These are phyloP conservation scores for Acanthurus lineatus DNA, from an alignment of 2,797 vertebrate genomes.

Conservation along the genomic window DNA sequence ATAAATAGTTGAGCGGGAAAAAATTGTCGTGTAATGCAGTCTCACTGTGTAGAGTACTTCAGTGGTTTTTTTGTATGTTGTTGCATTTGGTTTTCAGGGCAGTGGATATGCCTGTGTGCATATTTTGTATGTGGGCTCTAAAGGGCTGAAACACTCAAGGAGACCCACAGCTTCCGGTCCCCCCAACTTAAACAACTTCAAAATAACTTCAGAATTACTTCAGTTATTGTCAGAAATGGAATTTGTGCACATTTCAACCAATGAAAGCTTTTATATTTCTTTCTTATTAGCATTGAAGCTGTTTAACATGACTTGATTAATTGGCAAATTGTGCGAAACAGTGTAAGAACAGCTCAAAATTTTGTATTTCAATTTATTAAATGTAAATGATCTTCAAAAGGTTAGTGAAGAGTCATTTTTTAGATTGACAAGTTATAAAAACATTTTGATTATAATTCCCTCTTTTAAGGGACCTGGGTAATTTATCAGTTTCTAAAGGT, in stretches of 20 bases:
- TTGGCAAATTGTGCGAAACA: no score
- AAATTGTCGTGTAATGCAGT: not conserved
- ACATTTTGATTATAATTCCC: not conserved
- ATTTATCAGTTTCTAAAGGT: not conserved
- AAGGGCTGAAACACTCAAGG: slow-evolving; percentile 6
- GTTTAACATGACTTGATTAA: no score
- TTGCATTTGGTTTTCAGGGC: slow-evolving; percentile 1
- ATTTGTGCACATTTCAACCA: not conserved
- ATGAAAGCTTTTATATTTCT: no score
- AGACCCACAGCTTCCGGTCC: not conserved
- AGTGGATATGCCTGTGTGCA: not conserved
- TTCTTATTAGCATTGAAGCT: no score
- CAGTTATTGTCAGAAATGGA: not conserved
- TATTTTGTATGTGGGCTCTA: not conserved
- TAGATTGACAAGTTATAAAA: no score
- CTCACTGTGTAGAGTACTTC: not conserved
- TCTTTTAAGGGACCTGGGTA: not conserved
- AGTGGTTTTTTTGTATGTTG: slow-evolving; percentile 11
- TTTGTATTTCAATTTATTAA: no score
- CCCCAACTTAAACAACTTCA: not conserved
- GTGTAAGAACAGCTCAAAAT: no score
- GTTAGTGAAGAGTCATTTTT: no score
- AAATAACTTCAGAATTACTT: not conserved
- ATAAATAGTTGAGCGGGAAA: not conserved
- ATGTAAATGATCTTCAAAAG: no score